Conservation (phyloP, 2,888 invertebrate genomes). For the Mythimna impura region DNA sequence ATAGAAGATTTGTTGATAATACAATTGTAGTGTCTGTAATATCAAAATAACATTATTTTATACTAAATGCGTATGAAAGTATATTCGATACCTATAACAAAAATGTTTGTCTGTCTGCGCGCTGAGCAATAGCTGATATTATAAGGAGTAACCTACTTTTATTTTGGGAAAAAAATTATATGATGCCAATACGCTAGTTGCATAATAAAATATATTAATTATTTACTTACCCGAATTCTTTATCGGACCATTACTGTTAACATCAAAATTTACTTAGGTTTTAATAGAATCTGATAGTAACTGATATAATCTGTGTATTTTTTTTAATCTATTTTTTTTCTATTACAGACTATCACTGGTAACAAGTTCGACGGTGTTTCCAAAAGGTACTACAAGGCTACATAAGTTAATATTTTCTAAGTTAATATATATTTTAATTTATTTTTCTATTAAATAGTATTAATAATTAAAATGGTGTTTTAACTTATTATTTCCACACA, state of each 20-base stretch:
- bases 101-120: too few species aligned
- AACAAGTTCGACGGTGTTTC: slow-evolving; percentile 69
- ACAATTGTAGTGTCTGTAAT: too few species aligned
- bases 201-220: too few species aligned
- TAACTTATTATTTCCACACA: background rate
- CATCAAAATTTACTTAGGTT: slow-evolving; percentile 11
- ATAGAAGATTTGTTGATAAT: too few species aligned
- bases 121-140: too few species aligned
- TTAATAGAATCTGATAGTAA: background rate
- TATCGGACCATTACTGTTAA: slow-evolving; percentile 8
- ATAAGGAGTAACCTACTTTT: too few species aligned
- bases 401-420: slow-evolving; percentile 51
- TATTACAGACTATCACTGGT: slow-evolving; percentile 66
- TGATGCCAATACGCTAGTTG: too few species aligned
- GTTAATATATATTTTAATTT: slow-evolving; percentile 44
- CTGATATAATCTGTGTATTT: background rate
- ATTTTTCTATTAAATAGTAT: slow-evolving; percentile 48
- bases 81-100: too few species aligned
- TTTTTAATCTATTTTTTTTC: slow-evolving; percentile 11
- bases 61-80: too few species aligned
- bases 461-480: slow-evolving; percentile 21
- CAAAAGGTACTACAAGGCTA: slow-evolving; percentile 67
- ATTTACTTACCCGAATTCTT: too few species aligned
- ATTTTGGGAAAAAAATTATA: too few species aligned
- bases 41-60: too few species aligned